Evolutionary conservation across 2,113 vertebrate genomes (phyloP).

Genomic region (Mobula hypostoma): DNA sequence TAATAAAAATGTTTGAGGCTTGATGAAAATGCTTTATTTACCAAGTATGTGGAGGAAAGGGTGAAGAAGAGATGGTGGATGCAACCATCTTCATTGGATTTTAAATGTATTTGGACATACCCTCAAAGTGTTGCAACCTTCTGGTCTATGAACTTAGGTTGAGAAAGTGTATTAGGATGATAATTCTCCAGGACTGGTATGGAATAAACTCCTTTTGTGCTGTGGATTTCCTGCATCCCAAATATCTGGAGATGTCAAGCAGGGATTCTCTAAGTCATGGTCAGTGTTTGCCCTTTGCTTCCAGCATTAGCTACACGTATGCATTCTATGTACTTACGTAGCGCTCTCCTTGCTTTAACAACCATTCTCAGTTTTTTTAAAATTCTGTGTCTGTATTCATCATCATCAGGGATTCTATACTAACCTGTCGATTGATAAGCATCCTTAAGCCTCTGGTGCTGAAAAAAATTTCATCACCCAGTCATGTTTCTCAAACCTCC

Average conservation of each 20-base stretch:
- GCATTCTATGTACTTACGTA: neutral
- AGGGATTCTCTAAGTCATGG: no score
- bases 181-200: no score
- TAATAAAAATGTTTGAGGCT: no score
- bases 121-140: no score
- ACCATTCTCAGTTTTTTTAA: neutral
- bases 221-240: neutral
- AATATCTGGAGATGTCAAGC: neutral
- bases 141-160: no score
- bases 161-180: no score
- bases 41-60: no score
- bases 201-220: no score
- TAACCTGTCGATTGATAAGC: neutral
- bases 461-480: neutral
- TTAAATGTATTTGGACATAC: no score
- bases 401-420: neutral
- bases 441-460: neutral
- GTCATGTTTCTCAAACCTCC: neutral
- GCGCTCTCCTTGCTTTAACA: neutral
- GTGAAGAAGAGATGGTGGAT: no score
- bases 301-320: neutral
- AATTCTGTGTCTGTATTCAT: neutral
- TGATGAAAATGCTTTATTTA: no score
- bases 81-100: no score
- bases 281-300: neutral